Base-by-base conservation (phyloP, 2,888 invertebrate species). In the Tryphoninae sp. region DNA sequence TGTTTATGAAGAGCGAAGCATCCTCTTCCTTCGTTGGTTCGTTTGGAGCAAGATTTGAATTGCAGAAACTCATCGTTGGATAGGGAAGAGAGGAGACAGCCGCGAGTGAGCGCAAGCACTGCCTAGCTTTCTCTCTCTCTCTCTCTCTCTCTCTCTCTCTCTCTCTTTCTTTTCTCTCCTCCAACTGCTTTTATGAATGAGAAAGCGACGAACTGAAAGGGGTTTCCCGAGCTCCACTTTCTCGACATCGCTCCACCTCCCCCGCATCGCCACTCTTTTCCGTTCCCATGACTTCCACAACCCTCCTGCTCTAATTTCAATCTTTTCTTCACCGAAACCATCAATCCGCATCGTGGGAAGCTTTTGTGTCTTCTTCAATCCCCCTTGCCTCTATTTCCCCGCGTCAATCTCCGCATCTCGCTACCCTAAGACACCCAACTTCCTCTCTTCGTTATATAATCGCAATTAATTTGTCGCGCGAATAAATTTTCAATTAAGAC, bases 131-230 rank as follows among this genome's bases (percentile, higher is more conserved):
- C 62, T 33, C n/a, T 33, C n/a, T 22, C 19, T 26, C n/a, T 51
- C n/a, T 51, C 51, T 62, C 42, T 55, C 11, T 26, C 55, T 26
- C 55, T 45, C 40, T 9, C 26, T 16, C 22, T 19, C 26, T 55
- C 58, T 74, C 16, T 42, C 55, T 23, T 26, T 45, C 40, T 9
- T 42, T 16, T 19, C 45, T 55, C 58, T 74, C 71, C 42, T 61
- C 68, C 71, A 49, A 65, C 59, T 61, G 59, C 69, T 83, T 80
- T 82, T 80, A 80, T 83, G 84, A 85, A 83, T 84, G 81, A 84
- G 81, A 82, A 84, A 82, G 73, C 76, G 71, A 80, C 80, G 83
- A 76, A 83, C 81, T 75, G 76, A 77, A 81, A 83, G 84, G 80
- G 83, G 78, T 81, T 78, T 69, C 61, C 69, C 73, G 77, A 81